Base-by-base conservation (phyloP, 2,888 invertebrate species). In the Drosophila rellima region DNA sequence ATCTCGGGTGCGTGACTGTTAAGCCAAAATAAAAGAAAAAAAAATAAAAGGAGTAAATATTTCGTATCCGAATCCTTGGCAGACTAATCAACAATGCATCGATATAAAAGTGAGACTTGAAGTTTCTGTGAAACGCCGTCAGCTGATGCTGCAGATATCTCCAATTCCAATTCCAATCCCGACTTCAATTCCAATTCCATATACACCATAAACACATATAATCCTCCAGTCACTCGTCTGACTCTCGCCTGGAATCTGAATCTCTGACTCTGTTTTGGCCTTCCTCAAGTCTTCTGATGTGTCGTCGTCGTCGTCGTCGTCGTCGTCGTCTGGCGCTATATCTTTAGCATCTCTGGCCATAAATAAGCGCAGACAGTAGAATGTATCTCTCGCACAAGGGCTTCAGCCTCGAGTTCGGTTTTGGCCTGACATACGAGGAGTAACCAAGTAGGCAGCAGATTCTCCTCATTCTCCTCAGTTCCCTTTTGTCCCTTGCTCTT, bases 301-400 rank as follows among this genome's bases (percentile, higher is more conserved):
- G 74, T 73, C 65, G 57, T 52, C 69, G 61, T 67, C 40, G 20
- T 26, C 44, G 23, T 26, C 44, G 44, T 17, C 51, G 55, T 60
- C 71, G 74, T 79, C 75, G 80, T 82, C 82, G 89, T 84, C 90
- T 90, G 91, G 91, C 81, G 88, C 90, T 90, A 88, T 91, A 91
- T 91, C 91, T 89, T 82, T 75, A 85, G 73, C 83, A 91, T 91
- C 91, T 90, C 65, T 61, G 79, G 87, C 89, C 82, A 91, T 91
- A 91, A 91, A 91, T 91, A 90, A 91, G 87, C 74, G 69, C 60
- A 78, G 84, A 82, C 88, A 87, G 90, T 87, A 87, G 82, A 88
- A 85, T 89, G 88, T 83, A 77, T 70, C 67, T 69, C 66, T 61
- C 56, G 52, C 71, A 61, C 40, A 72, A 78, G 74, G 78, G 74